Conservation (phyloP, 2,797 vertebrate genomes). For the Rousettus madagascariensis region DNA sequence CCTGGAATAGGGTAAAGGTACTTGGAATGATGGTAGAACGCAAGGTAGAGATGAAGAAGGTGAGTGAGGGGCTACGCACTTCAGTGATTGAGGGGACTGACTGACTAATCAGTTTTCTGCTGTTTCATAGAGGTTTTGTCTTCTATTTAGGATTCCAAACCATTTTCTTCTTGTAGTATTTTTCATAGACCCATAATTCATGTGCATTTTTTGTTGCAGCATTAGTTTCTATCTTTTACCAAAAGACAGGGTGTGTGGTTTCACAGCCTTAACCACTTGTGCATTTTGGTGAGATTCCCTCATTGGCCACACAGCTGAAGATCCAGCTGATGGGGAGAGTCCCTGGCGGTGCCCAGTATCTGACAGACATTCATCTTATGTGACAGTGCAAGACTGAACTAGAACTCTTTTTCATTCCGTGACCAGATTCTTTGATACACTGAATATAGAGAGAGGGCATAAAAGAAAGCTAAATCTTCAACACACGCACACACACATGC, state of each 20-base stretch:
- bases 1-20: background rate
- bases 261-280: background rate
- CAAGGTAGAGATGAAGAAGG: background rate
- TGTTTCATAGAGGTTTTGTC: background rate
- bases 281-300: background rate
- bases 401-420: background rate
- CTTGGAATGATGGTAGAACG: background rate
- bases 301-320: background rate
- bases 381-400: background rate
- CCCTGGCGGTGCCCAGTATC: too few species aligned
- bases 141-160: slow-evolving; percentile 10
- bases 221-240: background rate
- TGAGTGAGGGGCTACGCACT: background rate
- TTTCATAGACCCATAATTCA: background rate
- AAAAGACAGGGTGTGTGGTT: background rate
- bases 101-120: background rate
- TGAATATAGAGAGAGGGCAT: background rate
- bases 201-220: background rate
- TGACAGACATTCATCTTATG: background rate
- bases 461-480: background rate
- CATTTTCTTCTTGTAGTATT: background rate
- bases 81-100: background rate
- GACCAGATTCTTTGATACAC: background rate
- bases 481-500: background rate
- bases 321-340: background rate